Base-by-base conservation (phyloP, 1,140 invertebrate species). In the Arion vulgaris region DNA sequence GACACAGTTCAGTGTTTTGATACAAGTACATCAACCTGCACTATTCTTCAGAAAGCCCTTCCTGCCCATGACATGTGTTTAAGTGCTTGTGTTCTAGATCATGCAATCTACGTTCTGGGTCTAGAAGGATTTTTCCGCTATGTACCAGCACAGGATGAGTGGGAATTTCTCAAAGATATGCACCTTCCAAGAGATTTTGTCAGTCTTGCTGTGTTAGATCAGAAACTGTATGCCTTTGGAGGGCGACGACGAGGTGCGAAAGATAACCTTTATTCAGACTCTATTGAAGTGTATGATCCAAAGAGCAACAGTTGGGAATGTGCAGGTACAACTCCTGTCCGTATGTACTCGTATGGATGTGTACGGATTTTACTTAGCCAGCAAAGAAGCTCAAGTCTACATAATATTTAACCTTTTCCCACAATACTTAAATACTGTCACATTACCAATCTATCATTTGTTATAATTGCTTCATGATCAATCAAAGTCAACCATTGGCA, bases 301-400 rank as follows among this genome's bases (percentile, higher is more conserved):
- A 69, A 82, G 51, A 83, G 39, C 19, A 89, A 87, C 68, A 39
- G 49, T 0, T 91, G 90, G 90, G 83, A 87, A 28, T 83, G 82
- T n/a, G 84, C 83, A 34, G 89, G 89, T 1, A 89, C 82, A n/a
- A 86, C 88, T 57, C 89, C 88, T n/a, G 86, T 89, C 4, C 86
- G 88, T 13, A 89, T 91, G 89, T 91, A 91, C 82, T 91, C 88
- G 4, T 91, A 91, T 81, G 90, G 90, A 39, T 91, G 90, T 88
- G 89, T 90, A 0, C 80, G 87, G 11, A 87, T 91, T 38, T 86
- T 91, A 49, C 82, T 91, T 19, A 82, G 86, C 83, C 80, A 84
- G 62, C 69, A 74, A 26, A 36, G 74, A 51, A 53, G 49, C 26
- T 45, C 38, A 1, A 49, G 38, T 73, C 23, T 73, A 38, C 71